Percentiles rank a stretch among this genome's conserved stretches.
These are phyloP conservation scores for Buathra laborator DNA, from an alignment of 2,888 invertebrate species.

Conservation along the genomic window DNA sequence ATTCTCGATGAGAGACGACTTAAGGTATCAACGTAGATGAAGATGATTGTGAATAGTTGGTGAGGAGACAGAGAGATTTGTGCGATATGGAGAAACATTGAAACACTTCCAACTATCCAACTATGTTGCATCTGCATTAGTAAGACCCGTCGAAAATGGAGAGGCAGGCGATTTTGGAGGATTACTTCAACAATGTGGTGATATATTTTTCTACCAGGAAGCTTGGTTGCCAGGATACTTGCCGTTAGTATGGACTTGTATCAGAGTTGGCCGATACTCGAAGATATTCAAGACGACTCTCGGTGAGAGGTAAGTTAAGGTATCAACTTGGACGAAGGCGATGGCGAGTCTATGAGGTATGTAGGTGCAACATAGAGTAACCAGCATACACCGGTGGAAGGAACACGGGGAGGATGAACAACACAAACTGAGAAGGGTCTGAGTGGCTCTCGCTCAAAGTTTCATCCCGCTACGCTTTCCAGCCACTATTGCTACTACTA, in stretches of 20 bases:
- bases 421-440: background rate
- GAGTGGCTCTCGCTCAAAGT: constrained; percentile 26
- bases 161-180: background rate
- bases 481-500: background rate
- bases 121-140: too few species aligned
- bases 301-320: constrained; percentile 33
- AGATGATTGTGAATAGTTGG: background rate
- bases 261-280: constrained; percentile 17
- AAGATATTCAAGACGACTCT: constrained; percentile 22
- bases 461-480: background rate
- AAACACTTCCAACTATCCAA: too few species aligned
- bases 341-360: background rate
- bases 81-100: too few species aligned
- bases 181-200: too few species aligned
- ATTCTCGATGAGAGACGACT: constrained; percentile 11
- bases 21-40: constrained; percentile 3
- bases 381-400: background rate
- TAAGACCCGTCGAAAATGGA: background rate
- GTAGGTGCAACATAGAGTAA: background rate
- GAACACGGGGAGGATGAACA: constrained; percentile 4
- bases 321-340: background rate
- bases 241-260: background rate
- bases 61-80: too few species aligned
- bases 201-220: too few species aligned
- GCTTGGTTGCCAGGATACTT: too few species aligned